These are phyloP conservation scores for Dromiciops gliroides DNA, from an alignment of 2,113 vertebrate genomes.

Conservation along the genomic window DNA sequence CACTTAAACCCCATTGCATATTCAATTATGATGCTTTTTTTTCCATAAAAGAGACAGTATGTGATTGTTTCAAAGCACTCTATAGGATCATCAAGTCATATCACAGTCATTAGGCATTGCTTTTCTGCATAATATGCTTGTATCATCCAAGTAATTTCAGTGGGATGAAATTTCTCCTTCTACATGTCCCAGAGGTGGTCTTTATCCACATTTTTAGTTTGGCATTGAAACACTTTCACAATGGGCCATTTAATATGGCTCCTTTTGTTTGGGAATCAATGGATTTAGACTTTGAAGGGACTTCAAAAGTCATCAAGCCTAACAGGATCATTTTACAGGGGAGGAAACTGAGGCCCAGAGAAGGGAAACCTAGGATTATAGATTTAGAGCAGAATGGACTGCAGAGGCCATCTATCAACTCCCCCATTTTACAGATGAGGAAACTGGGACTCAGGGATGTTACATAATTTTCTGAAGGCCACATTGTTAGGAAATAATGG, in stretches of 20 bases:
- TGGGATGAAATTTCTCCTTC: conserved; percentile 12
- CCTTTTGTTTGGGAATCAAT: not conserved
- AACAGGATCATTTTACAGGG: not conserved
- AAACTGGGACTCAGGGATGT: not conserved
- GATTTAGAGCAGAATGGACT: not conserved
- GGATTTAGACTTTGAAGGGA: not conserved
- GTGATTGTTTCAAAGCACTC: conserved; percentile 57
- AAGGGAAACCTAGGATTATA: not conserved
- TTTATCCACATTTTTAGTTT: not conserved
- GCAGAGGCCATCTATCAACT: not conserved
- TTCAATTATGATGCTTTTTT: conserved; percentile 57
- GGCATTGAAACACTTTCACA: not conserved
- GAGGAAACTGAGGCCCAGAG: not conserved
- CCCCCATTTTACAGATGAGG: not conserved
- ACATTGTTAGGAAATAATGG: not conserved
- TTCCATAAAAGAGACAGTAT: conserved; percentile 52
- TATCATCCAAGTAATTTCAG: conserved; percentile 1
- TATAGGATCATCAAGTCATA: conserved; percentile 44
- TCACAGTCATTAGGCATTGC: conserved; percentile 30
- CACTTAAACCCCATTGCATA: conserved; percentile 52
- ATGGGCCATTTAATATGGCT: not conserved
- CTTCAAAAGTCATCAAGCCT: not conserved
- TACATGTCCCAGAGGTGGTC: not conserved
- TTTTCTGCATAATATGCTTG: not conserved
- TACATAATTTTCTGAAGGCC: not conserved